These are phyloP conservation scores for Copsychus sechellarum DNA, from an alignment of 2,113 vertebrate genomes.

Conservation along the genomic window DNA sequence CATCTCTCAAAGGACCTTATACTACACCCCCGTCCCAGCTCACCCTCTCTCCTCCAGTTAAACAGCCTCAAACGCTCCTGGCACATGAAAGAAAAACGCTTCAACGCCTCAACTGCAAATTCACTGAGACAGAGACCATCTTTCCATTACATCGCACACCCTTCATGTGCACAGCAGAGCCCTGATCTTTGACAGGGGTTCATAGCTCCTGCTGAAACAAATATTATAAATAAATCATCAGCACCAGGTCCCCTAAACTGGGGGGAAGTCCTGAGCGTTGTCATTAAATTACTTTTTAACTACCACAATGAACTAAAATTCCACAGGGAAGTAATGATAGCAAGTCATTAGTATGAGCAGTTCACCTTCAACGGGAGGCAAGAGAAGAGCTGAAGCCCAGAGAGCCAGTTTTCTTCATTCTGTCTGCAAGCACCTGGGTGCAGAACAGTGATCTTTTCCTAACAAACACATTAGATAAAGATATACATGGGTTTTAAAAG, in stretches of 20 bases:
- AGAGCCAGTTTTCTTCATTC: background rate
- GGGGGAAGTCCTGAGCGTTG: background rate
- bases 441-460: background rate
- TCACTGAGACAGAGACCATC: background rate
- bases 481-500: background rate
- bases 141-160: background rate
- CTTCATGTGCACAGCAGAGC: background rate
- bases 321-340: background rate
- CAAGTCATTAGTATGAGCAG: background rate
- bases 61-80: background rate
- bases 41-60: background rate
- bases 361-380: slow-evolving; percentile 7
- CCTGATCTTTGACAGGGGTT: background rate
- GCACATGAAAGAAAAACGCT: background rate
- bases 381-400: background rate
- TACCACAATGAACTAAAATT: background rate
- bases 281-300: background rate
- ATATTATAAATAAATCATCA: slow-evolving; percentile 11
- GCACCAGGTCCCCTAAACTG: background rate
- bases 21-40: background rate
- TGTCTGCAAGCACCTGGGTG: background rate
- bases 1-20: background rate
- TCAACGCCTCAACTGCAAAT: background rate
- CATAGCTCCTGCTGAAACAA: background rate
- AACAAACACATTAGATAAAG: background rate